Percentiles rank a stretch among this genome's conserved stretches.
phyloP scores from a whole-genome alignment of 2,797 vertebrate genomes.

The Martes flavigula region DNA sequence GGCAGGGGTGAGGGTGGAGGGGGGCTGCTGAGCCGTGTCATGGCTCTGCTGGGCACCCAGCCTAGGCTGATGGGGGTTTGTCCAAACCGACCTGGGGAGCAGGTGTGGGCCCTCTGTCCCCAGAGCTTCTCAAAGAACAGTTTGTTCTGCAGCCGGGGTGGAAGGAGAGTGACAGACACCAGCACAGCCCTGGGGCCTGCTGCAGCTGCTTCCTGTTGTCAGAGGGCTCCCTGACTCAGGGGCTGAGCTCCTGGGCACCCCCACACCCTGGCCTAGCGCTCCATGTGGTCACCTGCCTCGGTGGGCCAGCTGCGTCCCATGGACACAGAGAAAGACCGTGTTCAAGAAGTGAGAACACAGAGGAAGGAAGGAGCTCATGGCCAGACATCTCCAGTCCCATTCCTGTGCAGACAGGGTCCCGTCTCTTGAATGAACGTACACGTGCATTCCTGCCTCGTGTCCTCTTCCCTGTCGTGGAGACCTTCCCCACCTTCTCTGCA shows the following conservation, averaged over 20 bases:
- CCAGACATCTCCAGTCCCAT: not conserved
- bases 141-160: constrained; percentile 69
- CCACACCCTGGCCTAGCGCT: not conserved
- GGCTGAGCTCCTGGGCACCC: not conserved
- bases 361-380: not conserved
- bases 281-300: not conserved
- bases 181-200: constrained; percentile 45
- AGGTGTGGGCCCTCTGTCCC: constrained; percentile 60
- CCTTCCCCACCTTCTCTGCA: not conserved
- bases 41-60: not conserved
- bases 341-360: not conserved
- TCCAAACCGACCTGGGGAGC: constrained; percentile 57
- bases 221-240: not conserved
- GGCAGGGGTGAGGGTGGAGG: no score
- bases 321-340: not conserved
- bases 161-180: constrained; percentile 65
- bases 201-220: constrained; percentile 78
- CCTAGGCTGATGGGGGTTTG: not conserved
- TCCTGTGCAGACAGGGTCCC: not conserved
- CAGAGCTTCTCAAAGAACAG: constrained; percentile 73
- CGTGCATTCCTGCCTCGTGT: not conserved
- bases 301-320: not conserved
- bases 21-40: not conserved
- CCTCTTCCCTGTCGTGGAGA: not conserved
- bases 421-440: not conserved